Base-by-base conservation (phyloP, 2,797 vertebrate genomes). In the Otolemur crassicaudatus region DNA sequence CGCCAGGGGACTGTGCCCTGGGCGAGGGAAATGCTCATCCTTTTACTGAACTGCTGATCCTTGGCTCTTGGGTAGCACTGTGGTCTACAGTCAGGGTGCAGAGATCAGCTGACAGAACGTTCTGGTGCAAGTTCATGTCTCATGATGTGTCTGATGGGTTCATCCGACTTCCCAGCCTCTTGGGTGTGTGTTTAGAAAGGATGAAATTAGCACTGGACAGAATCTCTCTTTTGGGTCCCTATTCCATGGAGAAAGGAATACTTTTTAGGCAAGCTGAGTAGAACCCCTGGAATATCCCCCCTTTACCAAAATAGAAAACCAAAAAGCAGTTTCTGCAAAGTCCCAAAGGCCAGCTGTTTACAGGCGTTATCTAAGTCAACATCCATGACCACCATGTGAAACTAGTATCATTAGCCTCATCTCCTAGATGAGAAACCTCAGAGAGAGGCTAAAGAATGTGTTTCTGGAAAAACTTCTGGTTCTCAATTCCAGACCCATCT, bases 181-280 rank as follows among this genome's bases (percentile, higher is more conserved):
- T 5, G 13, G 90, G 10, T 19, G 11, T 49, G 11, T 53, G 13
- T 16, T 60, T 72, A 81, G 31, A 87, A 80, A 92, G 94, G 56
- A 70, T 77, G 5, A n/a, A 79, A 87, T 87, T 60, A 75, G 40
- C 17, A 75, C 49, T 5, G 4, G 34, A 31, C 46, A 90, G 60
- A 69, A 29, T 92, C 25, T 72, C 37, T 37, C 4, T 3, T 8
- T 31, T 31, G 31, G 17, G 43, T 61, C 0, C 65, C 27, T 85
- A 58, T 61, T 29, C 60, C 67, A 1, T 56, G 13, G 43, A 84
- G 17, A 60, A 89, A 77, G n/a, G 20, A 56, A 92, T 67, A 37
- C 63, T 87, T 93, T 79, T 85, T 49, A 90, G 63, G 23, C 65
- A 87, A 60, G 40, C n/a, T n/a, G 14, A 75, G 9, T 73, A 87